Evolutionary conservation across 2,888 invertebrate species (phyloP), one percentile per base, ranked within the genome.

Genomic region (Pyrocoelia pectoralis): DNA sequence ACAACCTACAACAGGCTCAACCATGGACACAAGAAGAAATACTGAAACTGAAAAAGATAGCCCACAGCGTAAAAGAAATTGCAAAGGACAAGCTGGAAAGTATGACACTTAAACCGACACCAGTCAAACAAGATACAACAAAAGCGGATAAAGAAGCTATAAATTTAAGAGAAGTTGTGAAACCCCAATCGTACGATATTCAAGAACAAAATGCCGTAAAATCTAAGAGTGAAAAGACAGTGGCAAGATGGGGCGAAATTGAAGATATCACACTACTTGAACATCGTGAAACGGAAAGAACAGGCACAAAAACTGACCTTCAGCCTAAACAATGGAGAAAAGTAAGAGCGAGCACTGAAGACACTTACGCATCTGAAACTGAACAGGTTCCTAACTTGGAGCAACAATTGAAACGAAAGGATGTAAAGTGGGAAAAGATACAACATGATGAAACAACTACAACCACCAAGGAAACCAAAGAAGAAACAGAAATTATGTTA

Each of bases 21-120:
- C 85, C 87, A 8, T 87, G 87, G 88, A 91, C 87, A 1, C 85
- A 90, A 73, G 88, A 91, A 79, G 84, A 85, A 68, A 83, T 88
- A 12, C 81, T n/a, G n/a, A n/a, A 77, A 40, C 75, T 88, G 18
- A 88, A 87, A 70, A 83, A 81, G 72, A 77, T 80, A 0, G 82
- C 63, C 75, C 75, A 70, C 70, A 41, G 50, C 10, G 8, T 19
- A 14, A 61, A 61, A 33, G 61, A 55, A 55, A 65, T 81, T 40
- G 71, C 73, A 1, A 81, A 80, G 66, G 82, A 83, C 70, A 76
- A 72, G 10, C 24, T 81, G 2, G 82, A 82, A 69, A 74, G 78
- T 40, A 83, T 88, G 10, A 52, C 63, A 46, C 41, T 61, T 14
- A 59, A 66, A 28, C 57, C 40, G 1, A 24, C 49, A 73, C 19